Percentiles rank a stretch among this genome's conserved stretches.
These are phyloP conservation scores for Vombatus ursinus DNA, from an alignment of 2,113 vertebrate genomes.

Conservation along the genomic window DNA sequence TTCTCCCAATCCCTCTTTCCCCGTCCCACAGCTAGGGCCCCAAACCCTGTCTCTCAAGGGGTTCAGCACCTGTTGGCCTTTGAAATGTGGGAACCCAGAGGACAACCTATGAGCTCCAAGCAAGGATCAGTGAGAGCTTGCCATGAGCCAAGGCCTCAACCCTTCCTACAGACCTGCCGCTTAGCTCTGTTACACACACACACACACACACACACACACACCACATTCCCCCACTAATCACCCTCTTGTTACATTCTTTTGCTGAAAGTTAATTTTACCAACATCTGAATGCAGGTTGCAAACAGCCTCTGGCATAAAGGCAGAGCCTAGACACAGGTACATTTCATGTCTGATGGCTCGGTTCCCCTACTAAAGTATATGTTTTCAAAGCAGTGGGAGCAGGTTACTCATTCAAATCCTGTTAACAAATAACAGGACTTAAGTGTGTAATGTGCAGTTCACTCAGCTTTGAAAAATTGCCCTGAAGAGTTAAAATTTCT, in stretches of 20 bases:
- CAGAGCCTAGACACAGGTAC: not conserved
- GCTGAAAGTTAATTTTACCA: constrained; percentile 5
- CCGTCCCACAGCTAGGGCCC: not conserved
- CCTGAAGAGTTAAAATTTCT: constrained; percentile 72
- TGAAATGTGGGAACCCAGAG: not conserved
- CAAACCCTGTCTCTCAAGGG: constrained; percentile 19
- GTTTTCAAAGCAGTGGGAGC: constrained; percentile 62
- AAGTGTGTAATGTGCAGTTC: constrained; percentile 60
- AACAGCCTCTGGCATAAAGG: not conserved
- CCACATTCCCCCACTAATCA: not conserved
- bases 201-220: not conserved
- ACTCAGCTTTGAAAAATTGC: constrained; percentile 72
- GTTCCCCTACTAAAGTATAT: constrained; percentile 45
- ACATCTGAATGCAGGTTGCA: not conserved
- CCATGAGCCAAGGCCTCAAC: not conserved
- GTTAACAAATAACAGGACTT: constrained; percentile 75
- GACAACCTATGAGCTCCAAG: not conserved
- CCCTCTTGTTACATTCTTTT: constrained; percentile 10
- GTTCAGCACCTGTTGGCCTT: not conserved
- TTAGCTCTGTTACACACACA: not conserved
- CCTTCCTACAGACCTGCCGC: fast-evolving
- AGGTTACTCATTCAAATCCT: constrained; percentile 69
- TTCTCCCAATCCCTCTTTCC: not conserved
- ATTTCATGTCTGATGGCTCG: constrained; percentile 38
- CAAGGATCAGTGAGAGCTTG: not conserved